Evolutionary conservation across 2,797 vertebrate species (phyloP).

Genomic region (Cyprinella venusta): DNA sequence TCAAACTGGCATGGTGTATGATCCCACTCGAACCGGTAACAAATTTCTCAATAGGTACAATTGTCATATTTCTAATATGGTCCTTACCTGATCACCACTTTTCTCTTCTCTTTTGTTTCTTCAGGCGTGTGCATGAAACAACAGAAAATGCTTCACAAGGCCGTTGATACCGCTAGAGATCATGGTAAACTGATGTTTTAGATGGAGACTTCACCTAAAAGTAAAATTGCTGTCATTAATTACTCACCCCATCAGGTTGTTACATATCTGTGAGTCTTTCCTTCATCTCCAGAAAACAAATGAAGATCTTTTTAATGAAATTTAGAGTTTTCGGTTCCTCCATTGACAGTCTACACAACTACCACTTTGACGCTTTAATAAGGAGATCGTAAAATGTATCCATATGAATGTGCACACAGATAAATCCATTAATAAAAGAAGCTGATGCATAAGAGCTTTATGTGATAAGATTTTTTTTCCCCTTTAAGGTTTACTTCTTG

Average conservation of each 20-base stretch:
- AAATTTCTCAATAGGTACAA: background rate
- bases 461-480: background rate
- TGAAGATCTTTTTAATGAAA: no score
- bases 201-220: no score
- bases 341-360: no score
- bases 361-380: no score
- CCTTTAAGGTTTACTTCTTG: constrained; percentile 80
- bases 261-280: no score
- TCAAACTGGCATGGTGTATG: constrained; percentile 80
- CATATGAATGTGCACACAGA: background rate
- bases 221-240: no score
- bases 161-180: constrained; percentile 79
- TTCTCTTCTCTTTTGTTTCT: constrained; percentile 21
- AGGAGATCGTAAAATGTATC: no score
- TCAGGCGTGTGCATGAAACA: constrained; percentile 91
- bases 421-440: background rate
- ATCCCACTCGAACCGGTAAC: constrained; percentile 86
- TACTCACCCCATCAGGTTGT: no score
- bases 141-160: constrained; percentile 79
- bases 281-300: no score
- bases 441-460: background rate
- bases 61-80: background rate
- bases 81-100: background rate
- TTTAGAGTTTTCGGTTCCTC: no score
- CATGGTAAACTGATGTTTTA: constrained; percentile 73